Evolutionary conservation across 2,888 invertebrate genomes (phyloP).

Genomic region (Perizoma affinitatum): DNA sequence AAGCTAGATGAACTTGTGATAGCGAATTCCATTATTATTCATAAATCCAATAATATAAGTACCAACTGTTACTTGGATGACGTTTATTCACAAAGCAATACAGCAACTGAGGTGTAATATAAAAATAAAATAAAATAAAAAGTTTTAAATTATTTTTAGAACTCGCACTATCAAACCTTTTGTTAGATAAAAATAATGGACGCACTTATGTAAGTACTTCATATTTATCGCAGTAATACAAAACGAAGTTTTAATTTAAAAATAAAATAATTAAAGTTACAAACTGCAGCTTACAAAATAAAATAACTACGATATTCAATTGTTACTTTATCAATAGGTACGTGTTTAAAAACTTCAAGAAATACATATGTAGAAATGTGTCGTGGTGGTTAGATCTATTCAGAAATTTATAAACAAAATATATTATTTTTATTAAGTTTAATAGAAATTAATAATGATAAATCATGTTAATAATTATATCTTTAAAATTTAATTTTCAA

Average conservation of each 20-base stretch:
- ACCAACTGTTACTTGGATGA: constrained; percentile 8
- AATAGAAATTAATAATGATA: not conserved
- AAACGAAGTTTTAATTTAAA: constrained; percentile 39
- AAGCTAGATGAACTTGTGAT: constrained; percentile 31
- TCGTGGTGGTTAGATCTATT: too few species aligned
- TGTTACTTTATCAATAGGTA: too few species aligned
- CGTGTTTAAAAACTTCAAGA: too few species aligned
- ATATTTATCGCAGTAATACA: constrained; percentile 47
- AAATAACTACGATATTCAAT: not conserved
- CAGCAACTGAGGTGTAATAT: constrained; percentile 48
- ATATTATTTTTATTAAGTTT: not conserved
- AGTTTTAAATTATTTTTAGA: constrained; percentile 40
- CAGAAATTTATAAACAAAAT: too few species aligned
- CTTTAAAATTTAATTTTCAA: constrained; percentile 19
- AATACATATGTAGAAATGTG: too few species aligned
- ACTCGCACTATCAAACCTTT: constrained; percentile 27
- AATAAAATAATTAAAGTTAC: not conserved
- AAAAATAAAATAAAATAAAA: constrained; percentile 50
- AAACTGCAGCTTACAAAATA: not conserved
- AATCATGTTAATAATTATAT: not conserved
- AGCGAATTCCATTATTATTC: constrained; percentile 21
- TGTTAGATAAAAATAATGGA: constrained; percentile 52
- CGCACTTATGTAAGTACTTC: constrained; percentile 69
- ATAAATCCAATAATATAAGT: constrained; percentile 24
- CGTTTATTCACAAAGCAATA: constrained; percentile 40